Conservation (phyloP, 2,113 vertebrate species). For the Glaucidium brasilianum region DNA sequence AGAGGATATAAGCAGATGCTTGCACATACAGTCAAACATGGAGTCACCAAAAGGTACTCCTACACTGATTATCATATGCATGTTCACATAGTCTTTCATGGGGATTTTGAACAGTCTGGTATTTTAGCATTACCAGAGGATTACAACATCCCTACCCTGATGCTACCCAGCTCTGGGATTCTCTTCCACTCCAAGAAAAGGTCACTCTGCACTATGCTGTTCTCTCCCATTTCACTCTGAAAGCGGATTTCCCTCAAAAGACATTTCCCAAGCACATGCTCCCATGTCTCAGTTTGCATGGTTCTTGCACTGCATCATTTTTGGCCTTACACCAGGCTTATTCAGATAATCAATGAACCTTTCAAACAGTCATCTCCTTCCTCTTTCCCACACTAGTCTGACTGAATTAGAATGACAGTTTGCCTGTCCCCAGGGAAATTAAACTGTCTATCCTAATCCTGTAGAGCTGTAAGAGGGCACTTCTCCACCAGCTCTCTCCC, state of each 20-base stretch:
- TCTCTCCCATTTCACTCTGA: neutral
- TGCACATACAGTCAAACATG: neutral
- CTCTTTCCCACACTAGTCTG: neutral
- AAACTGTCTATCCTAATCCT: conserved; percentile 60
- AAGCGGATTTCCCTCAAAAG: conserved; percentile 6
- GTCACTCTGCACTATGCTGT: neutral
- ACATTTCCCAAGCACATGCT: neutral
- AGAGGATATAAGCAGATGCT: neutral
- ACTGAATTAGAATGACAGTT: conserved; percentile 24
- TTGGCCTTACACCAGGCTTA: neutral
- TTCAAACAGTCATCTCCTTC: conserved; percentile 20
- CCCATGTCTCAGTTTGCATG: neutral
- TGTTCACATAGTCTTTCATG: neutral
- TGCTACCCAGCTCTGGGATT: neutral
- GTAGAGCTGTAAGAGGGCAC: conserved; percentile 43
- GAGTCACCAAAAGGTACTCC: neutral
- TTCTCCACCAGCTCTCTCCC: conserved; percentile 53
- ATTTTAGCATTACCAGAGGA: neutral
- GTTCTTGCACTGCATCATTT: neutral
- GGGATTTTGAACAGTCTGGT: neutral
- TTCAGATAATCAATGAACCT: conserved; percentile 28
- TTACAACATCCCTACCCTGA: neutral
- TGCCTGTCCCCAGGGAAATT: conserved; percentile 51
- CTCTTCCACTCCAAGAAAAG: neutral
- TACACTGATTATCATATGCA: neutral